A percentile compares a stretch with the other conserved stretches of the same genome.
Evolutionary conservation across 2,888 invertebrate species (phyloP).

Genomic region (Schrankia costaestrigalis): DNA sequence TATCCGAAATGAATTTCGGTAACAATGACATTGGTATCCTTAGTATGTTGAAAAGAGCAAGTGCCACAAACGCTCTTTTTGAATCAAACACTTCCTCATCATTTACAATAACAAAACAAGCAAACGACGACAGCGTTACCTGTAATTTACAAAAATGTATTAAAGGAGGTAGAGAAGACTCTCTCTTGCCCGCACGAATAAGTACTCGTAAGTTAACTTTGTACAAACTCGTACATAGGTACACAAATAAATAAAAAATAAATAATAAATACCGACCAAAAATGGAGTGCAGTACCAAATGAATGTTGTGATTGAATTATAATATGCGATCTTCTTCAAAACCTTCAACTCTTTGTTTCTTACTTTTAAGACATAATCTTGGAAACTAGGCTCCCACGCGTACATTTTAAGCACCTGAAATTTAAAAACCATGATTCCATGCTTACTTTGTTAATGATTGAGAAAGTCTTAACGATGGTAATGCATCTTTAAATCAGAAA

Average conservation of each 20-base stretch:
- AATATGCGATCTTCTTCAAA: conserved; percentile 88
- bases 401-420: conserved; percentile 88
- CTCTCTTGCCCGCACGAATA: no score
- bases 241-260: no score
- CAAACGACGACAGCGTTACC: conserved; percentile 94
- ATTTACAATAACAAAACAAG: conserved; percentile 92
- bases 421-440: no score
- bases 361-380: conserved; percentile 88
- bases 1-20: conserved; percentile 95
- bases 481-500: no score
- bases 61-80: conserved; percentile 95
- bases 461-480: no score
- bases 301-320: conserved; percentile 89
- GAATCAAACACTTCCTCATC: conserved; percentile 91
- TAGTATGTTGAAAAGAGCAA: conserved; percentile 98
- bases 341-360: conserved; percentile 89
- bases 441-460: no score
- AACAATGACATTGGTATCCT: conserved; percentile 97
- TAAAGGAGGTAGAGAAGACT: neutral
- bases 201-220: no score
- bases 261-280: conserved; percentile 86
- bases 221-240: no score
- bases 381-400: conserved; percentile 93
- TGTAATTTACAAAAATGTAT: conserved; percentile 39
- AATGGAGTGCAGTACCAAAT: conserved; percentile 95